A percentile compares a stretch with the other conserved stretches of the same genome.
phyloP scores from a whole-genome alignment of 2,888 invertebrate genomes.

The Piscicola geometra region DNA sequence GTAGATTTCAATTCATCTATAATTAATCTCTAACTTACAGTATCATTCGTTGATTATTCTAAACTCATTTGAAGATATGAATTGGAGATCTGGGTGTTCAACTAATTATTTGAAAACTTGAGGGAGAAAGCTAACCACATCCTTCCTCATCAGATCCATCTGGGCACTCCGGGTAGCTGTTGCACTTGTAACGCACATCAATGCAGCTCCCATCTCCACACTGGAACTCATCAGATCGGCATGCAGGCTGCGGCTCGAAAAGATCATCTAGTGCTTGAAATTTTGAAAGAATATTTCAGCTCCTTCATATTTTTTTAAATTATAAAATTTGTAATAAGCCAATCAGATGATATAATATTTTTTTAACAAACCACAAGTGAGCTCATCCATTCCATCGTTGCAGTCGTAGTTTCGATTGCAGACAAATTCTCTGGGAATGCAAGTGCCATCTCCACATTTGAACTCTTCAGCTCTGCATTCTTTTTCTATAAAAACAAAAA shows the following conservation, averaged over 20 bases:
- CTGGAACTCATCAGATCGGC: conserved; percentile 32
- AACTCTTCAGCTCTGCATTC: conserved; percentile 22
- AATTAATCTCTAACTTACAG: no score
- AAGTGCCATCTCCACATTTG: conserved; percentile 57
- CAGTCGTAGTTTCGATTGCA: conserved; percentile 74
- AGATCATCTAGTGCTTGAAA: background rate
- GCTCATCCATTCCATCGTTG: conserved; percentile 67
- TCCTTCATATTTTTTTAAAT: background rate
- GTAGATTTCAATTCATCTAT: no score
- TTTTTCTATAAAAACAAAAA: no score
- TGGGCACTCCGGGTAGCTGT: conserved; percentile 38
- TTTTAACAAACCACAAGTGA: conserved; percentile 45
- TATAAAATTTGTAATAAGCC: no score
- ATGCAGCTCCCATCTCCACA: conserved; percentile 39
- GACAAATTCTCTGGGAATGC: conserved; percentile 71
- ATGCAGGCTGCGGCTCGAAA: background rate
- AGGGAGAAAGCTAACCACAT: conserved; percentile 22
- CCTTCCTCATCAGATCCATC: conserved; percentile 40
- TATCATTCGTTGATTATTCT: no score
- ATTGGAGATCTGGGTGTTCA: no score
- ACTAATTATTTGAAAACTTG: background rate
- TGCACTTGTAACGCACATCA: conserved; percentile 35
- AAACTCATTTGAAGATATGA: no score
- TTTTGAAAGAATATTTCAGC: background rate
- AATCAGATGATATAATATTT: no score